Percentiles rank a stretch among this genome's conserved stretches.
Conservation (phyloP, 2,888 invertebrate species). For the Cephalotes varians region DNA sequence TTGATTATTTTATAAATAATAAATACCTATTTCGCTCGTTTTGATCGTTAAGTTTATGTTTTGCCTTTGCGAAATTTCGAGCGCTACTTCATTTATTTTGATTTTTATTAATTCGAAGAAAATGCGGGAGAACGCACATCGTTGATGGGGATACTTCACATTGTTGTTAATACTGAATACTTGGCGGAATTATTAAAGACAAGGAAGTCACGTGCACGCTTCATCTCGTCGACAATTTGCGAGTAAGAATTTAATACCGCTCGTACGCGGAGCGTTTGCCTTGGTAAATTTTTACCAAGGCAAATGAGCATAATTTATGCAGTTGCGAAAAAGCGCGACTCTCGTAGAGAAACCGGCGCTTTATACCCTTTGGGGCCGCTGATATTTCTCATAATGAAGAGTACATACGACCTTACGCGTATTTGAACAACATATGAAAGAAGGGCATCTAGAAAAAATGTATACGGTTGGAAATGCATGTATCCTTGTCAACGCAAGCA, state of each 20-base stretch:
- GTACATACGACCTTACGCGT: conserved; percentile 15
- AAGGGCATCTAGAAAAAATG: conserved; percentile 4
- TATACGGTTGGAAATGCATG: conserved; percentile 16
- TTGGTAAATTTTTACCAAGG: conserved; percentile 31
- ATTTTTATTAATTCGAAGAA: conserved; percentile 3
- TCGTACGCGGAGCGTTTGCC: background rate
- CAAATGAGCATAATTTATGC: conserved; percentile 34
- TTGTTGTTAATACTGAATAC: background rate
- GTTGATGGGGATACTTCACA: background rate
- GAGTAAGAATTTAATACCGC: conserved; percentile 26
- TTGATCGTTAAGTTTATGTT: no score
- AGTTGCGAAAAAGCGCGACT: conserved; percentile 34
- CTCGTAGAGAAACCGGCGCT: conserved; percentile 26
- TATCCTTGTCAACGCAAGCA: conserved; percentile 16
- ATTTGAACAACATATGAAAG: conserved; percentile 45
- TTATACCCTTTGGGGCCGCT: conserved; percentile 26
- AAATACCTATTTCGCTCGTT: no score
- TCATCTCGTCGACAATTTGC: conserved; percentile 13
- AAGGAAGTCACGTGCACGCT: background rate
- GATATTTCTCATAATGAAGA: conserved; percentile 53
- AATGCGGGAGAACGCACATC: background rate
- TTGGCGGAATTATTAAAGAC: conserved; percentile 15
- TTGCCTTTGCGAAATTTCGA: no score
- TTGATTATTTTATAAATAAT: no score
- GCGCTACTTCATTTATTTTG: no score